Conservation (phyloP, 1,140 invertebrate species). For the Tribolium castaneum region DNA sequence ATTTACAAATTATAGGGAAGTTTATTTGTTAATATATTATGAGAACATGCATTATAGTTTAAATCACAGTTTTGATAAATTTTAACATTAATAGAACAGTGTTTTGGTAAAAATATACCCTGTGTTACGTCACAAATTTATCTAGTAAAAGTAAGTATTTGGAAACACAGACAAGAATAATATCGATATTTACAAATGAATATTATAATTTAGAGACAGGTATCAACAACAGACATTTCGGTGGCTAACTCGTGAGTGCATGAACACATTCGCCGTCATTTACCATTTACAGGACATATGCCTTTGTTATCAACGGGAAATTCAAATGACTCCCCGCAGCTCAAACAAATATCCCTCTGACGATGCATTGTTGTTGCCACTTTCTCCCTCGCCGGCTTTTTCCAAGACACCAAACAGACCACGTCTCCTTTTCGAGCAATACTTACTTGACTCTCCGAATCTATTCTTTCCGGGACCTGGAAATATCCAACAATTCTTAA, state of each 20-base stretch:
- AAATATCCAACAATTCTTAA: background rate
- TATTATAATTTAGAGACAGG: background rate
- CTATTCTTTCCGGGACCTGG: constrained; percentile 30
- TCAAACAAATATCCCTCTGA: constrained; percentile 45
- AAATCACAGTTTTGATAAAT: too few species aligned
- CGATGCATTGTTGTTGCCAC: constrained; percentile 11
- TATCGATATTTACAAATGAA: background rate
- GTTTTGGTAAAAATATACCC: too few species aligned
- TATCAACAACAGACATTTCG: constrained; percentile 25
- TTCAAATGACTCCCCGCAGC: constrained; percentile 52
- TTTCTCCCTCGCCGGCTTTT: constrained; percentile 38
- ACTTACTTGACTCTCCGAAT: constrained; percentile 38
- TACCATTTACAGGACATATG: constrained; percentile 18
- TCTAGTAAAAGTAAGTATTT: too few species aligned
- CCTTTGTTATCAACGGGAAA: constrained; percentile 17
- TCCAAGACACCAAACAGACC: constrained; percentile 56
- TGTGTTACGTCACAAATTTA: too few species aligned
- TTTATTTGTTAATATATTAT: too few species aligned
- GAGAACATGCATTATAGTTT: too few species aligned
- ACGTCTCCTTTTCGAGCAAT: constrained; percentile 43
- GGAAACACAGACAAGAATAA: too few species aligned
- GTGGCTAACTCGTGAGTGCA: constrained; percentile 13
- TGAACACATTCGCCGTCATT: constrained; percentile 42
- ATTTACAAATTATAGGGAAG: too few species aligned
- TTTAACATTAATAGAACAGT: too few species aligned